A percentile compares a stretch with the other conserved stretches of the same genome.
Evolutionary conservation across 2,797 vertebrate species (phyloP).

Genomic region (Sebastes alutus): DNA sequence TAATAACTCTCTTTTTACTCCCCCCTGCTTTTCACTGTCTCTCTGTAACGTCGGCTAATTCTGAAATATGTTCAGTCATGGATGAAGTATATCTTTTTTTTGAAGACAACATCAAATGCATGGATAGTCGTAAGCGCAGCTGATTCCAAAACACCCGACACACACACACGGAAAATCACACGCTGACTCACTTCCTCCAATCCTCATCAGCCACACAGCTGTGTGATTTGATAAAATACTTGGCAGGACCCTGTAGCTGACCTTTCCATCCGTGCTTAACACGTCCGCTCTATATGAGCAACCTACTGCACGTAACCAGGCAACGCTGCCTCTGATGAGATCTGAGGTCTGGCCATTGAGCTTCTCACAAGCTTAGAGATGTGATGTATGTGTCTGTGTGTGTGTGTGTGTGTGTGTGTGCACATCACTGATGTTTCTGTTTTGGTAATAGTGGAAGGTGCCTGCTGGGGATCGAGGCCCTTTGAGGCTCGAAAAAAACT

Average conservation of each 20-base stretch:
- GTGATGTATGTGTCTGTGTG: background rate
- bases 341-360: constrained; percentile 35
- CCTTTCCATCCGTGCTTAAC: constrained; percentile 66
- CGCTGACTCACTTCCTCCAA: constrained; percentile 2
- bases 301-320: constrained; percentile 62
- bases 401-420: background rate
- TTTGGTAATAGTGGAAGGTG: constrained; percentile 32
- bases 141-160: constrained; percentile 21
- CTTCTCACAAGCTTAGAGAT: constrained; percentile 20
- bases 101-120: constrained; percentile 46
- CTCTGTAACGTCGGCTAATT: constrained; percentile 9
- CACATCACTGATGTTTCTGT: constrained; percentile 25
- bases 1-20: constrained; percentile 3
- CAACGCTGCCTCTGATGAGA: constrained; percentile 59
- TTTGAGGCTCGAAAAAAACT: constrained; percentile 18
- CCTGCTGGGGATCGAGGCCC: constrained; percentile 15
- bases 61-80: constrained; percentile 13
- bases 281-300: constrained; percentile 32
- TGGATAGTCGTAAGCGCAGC: background rate
- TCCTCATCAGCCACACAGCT: constrained; percentile 54
- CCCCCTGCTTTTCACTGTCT: background rate
- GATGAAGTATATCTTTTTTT: constrained; percentile 11
- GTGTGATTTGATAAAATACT: constrained; percentile 72
- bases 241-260: constrained; percentile 61
- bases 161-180: background rate